Evolutionary conservation across 2,113 vertebrate species (phyloP).

Genomic region (Lota lota): DNA sequence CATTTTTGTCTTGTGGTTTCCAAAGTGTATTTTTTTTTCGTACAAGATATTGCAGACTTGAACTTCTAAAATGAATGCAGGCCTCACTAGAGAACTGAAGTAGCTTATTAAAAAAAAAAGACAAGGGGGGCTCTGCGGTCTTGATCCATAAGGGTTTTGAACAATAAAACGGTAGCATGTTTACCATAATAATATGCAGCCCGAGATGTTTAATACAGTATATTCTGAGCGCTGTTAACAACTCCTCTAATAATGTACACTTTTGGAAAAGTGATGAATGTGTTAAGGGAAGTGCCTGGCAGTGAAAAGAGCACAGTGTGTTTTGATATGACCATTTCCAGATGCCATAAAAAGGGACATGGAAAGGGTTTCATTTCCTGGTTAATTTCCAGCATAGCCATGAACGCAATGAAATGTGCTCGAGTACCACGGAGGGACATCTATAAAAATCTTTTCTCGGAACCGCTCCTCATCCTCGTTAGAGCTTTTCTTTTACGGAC

Average conservation of each 20-base stretch:
- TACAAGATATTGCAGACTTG: too few species aligned
- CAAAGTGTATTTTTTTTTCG: too few species aligned
- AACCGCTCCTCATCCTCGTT: neutral
- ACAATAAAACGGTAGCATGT: too few species aligned
- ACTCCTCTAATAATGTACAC: neutral
- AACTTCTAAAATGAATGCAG: too few species aligned
- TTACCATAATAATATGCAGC: too few species aligned
- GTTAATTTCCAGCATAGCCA: slow-evolving; percentile 28
- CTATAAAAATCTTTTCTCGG: slow-evolving; percentile 28
- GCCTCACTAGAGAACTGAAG: too few species aligned
- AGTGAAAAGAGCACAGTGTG: slow-evolving; percentile 27
- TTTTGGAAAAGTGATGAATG: slow-evolving; percentile 6
- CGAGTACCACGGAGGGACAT: neutral
- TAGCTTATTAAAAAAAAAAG: slow-evolving; percentile 3
- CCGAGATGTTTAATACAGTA: neutral
- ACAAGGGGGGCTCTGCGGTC: too few species aligned
- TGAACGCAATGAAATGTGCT: slow-evolving; percentile 13
- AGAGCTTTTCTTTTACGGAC: slow-evolving; percentile 39
- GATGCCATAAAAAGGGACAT: slow-evolving; percentile 51
- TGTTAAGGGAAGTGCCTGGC: slow-evolving; percentile 25
- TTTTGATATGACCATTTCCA: slow-evolving; percentile 56
- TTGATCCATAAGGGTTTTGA: too few species aligned
- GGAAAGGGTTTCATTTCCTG: slow-evolving; percentile 48
- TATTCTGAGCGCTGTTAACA: slow-evolving; percentile 2
- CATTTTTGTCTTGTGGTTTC: too few species aligned